Evolutionary conservation across 2,797 vertebrate species (phyloP), one percentile per base, ranked within the genome.

Genomic region (Enteromius unitaeniatus): DNA sequence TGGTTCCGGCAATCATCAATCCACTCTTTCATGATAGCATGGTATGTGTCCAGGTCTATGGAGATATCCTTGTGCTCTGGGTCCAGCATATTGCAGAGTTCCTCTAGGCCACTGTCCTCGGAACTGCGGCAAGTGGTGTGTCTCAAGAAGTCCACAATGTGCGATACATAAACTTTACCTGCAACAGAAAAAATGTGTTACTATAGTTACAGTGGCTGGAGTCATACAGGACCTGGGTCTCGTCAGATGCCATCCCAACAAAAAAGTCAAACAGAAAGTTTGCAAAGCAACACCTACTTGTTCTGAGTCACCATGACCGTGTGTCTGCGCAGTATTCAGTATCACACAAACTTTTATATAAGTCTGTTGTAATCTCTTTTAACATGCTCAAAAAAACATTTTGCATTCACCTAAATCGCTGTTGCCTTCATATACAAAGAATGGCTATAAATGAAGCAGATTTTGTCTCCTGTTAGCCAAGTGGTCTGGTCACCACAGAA

Each of bases 151-250:
- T 97, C 95, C 75, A 97, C 93, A 26, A 99, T 95, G 81, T 95
- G 95, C 21, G 96, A 96, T 81, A 97, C 95, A 0, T 92, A 94
- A 64, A 97, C 96, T 90, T 95, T 97, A 81, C 96, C 97, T 99
- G 84, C 26, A 62, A 69, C 3, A 85, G 47, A 90, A 51, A 47
- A 28, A 34, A 21, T 13, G 62, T 45, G 84, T 86, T 72, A 81
- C 73, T 49, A 65, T 82, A 13, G 76, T 62, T 64, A 84, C 67
- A 31, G 69, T 65, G 23, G 17, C 67, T 34, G 47, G 13, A 34
- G 68, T 37, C 58, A 17, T 14, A 81, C 28, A 53, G 15, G 26
- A n/a, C 51, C 62, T 68, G 40, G 21, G 26, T 55, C 9, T 26
- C 4, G 0, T 42, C 14, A 53, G 45, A 74, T 28, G 13, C 11